Percentiles rank a stretch among this genome's conserved stretches.
These are phyloP conservation scores for Moxostoma hubbsi DNA, from an alignment of 2,797 vertebrate species.

Conservation along the genomic window DNA sequence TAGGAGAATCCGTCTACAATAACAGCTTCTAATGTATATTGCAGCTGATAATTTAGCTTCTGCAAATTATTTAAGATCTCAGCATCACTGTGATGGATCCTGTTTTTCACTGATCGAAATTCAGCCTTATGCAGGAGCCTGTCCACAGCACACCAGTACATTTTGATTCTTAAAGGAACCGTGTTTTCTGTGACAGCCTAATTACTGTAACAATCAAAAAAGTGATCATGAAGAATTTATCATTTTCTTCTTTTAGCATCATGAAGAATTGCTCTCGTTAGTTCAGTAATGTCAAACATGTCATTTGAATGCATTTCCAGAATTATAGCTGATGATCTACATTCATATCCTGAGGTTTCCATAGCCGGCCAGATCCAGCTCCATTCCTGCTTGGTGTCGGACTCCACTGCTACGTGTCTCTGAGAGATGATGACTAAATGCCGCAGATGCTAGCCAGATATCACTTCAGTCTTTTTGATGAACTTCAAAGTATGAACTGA, in stretches of 20 bases:
- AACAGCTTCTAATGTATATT: constrained; percentile 22
- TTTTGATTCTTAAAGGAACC: constrained; percentile 8
- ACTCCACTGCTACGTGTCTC: too few species aligned
- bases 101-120: constrained; percentile 36
- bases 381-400: too few species aligned
- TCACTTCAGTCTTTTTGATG: too few species aligned
- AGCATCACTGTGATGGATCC: constrained; percentile 17
- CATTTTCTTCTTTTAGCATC: background rate
- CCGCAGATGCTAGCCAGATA: too few species aligned
- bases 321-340: too few species aligned
- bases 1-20: constrained; percentile 24
- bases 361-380: too few species aligned
- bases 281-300: background rate
- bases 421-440: too few species aligned
- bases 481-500: too few species aligned
- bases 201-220: background rate
- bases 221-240: background rate
- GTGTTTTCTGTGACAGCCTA: background rate
- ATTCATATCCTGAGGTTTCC: too few species aligned
- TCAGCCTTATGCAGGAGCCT: background rate
- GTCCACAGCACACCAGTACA: background rate
- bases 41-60: constrained; percentile 31
- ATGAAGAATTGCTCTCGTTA: background rate
- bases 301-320: background rate
- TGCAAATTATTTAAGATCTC: constrained; percentile 17